Base-by-base conservation (phyloP, 2,113 vertebrate species). In the Cyrtonyx montezumae region DNA sequence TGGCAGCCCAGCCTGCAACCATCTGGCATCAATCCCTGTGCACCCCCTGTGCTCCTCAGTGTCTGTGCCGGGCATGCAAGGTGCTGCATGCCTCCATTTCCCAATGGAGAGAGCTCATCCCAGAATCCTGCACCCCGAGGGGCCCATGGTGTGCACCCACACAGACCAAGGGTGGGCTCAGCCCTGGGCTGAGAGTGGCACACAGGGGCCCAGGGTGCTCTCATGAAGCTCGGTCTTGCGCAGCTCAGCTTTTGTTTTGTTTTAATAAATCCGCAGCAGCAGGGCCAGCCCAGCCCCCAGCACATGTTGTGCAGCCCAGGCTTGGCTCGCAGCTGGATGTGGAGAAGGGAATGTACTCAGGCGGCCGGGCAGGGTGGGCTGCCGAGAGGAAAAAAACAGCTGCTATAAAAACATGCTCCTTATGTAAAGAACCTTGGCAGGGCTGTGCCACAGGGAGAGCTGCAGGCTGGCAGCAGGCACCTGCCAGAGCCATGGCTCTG, bases 181-280 rank as follows among this genome's bases (percentile, higher is more conserved):
- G 12, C 10, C 36, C 7, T 9, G 42, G 26, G 18, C 68, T 42
- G 65, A 87, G 67, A 48, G 61, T 45, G 36, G 37, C 65, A 45
- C 4, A 9, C 20, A 10, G 65, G 3, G 13, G n/a, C 45, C 46
- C 11, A 6, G 45, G 23, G 12, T 16, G 20, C 45, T 87, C 70
- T 92, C 14, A 13, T 87, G 73, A 81, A 68, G 66, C 25, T 63
- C 32, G 1, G 46, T 61, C 65, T 80, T 68, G 70, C 94, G 42
- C 32, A 9, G 36, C 87, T 95, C 89, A 76, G 92, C 95, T 88
- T 69, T 88, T 91, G 94, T 93, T 95, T 96, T 95, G 92, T 93
- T 95, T 81, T 62, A 12, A 4, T 63, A 91, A 93, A 65, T 85
- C 88, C 2, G 0, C 2, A 0, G 61, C 18, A 79, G 85, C 11